phyloP scores from a whole-genome alignment of 2,888 invertebrate species.

The Lampropteryx suffumata region DNA sequence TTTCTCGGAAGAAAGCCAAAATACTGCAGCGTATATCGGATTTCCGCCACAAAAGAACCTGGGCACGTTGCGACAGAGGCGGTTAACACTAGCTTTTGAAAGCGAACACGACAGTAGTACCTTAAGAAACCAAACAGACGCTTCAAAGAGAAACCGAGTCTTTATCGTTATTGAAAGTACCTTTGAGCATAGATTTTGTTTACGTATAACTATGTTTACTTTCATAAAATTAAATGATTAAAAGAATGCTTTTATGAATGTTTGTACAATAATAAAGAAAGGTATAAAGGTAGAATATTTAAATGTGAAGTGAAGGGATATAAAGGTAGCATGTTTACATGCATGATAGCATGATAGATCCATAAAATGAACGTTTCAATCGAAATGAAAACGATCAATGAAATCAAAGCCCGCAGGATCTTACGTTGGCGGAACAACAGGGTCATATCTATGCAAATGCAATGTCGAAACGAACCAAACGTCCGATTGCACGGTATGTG shows the following conservation, averaged over 20 bases:
- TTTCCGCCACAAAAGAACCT: slow-evolving; percentile 18
- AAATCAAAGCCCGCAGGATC: slow-evolving; percentile 26
- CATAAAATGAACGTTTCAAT: slow-evolving; percentile 5
- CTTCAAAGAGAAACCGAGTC: slow-evolving; percentile 1
- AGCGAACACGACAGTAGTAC: slow-evolving; percentile 5
- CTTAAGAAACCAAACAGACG: neutral
- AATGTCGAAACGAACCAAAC: slow-evolving; percentile 39
- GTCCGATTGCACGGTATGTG: slow-evolving; percentile 50
- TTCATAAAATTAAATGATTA: no score
- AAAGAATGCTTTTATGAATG: no score
- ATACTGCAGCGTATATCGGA: slow-evolving; percentile 21
- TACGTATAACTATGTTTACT: no score
- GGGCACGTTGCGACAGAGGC: slow-evolving; percentile 11
- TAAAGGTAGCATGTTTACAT: no score
- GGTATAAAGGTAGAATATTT: no score
- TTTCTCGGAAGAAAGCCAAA: slow-evolving; percentile 20
- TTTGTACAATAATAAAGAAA: no score
- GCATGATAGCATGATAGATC: neutral
- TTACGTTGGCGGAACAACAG: slow-evolving; percentile 37
- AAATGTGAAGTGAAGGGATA: no score
- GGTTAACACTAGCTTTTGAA: slow-evolving; percentile 14
- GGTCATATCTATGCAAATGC: slow-evolving; percentile 56
- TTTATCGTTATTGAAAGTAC: neutral
- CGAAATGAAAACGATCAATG: slow-evolving; percentile 18
- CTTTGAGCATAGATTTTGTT: neutral